These are phyloP conservation scores for Propsilocerus akamusi DNA, from an alignment of 1,140 invertebrate genomes.

Conservation along the genomic window DNA sequence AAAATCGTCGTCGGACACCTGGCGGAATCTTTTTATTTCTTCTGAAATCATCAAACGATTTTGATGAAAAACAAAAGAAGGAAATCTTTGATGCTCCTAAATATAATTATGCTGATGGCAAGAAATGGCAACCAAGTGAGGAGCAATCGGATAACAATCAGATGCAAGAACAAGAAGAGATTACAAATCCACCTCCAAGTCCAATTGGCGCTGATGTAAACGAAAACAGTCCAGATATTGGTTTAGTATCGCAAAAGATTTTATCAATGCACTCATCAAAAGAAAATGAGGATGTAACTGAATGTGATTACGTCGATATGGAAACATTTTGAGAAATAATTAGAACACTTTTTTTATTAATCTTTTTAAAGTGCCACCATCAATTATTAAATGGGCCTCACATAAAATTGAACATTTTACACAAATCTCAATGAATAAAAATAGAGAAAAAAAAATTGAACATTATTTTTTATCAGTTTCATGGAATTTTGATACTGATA, in stretches of 20 bases:
- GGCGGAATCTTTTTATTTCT: neutral
- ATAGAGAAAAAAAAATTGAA: neutral
- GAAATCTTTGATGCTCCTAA: neutral
- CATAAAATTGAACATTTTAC: neutral
- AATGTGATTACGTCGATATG: too few relatives aligned
- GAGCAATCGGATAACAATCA: neutral
- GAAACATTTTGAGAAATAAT: too few relatives aligned
- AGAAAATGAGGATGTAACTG: too few relatives aligned
- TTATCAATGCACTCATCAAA: too few relatives aligned
- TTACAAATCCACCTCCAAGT: neutral
- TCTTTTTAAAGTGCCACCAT: too few relatives aligned
- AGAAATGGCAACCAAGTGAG: neutral
- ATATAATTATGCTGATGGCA: too few relatives aligned
- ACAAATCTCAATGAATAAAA: neutral
- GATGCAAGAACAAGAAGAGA: neutral
- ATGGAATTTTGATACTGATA: neutral
- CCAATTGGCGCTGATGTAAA: neutral
- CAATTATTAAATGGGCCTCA: too few relatives aligned
- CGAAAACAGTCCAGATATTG: neutral
- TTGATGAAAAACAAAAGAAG: neutral
- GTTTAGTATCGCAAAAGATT: neutral
- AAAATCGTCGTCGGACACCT: neutral
- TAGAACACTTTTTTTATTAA: too few relatives aligned
- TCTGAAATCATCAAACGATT: neutral
- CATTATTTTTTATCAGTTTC: too few relatives aligned